Evolutionary conservation across 2,888 invertebrate genomes (phyloP).

Genomic region (Morpho deidamia): DNA sequence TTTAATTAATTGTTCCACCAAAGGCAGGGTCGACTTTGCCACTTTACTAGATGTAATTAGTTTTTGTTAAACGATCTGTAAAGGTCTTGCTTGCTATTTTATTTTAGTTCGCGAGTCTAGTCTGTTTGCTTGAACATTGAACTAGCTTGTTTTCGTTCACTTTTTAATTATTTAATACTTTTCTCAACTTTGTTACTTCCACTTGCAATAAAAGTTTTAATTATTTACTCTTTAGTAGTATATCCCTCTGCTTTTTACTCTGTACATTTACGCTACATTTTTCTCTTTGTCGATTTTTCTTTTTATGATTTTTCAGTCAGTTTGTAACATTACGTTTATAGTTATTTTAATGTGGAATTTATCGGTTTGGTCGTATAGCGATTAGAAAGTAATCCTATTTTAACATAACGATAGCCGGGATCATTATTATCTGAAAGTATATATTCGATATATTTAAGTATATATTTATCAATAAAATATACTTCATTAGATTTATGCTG

Average conservation of each 20-base stretch:
- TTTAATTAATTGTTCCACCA: constrained; percentile 32
- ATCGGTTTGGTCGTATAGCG: no score
- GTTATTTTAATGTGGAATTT: no score
- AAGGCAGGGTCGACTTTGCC: constrained; percentile 25
- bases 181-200: not conserved
- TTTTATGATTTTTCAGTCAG: no score
- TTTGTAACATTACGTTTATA: no score
- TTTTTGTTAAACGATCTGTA: constrained; percentile 24
- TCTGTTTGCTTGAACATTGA: constrained; percentile 9
- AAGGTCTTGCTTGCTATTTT: constrained; percentile 16
- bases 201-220: constrained; percentile 4
- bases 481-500: no score
- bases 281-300: no score
- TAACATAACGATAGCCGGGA: no score
- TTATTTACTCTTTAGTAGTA: not conserved
- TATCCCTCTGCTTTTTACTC: not conserved
- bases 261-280: not conserved
- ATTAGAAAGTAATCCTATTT: no score
- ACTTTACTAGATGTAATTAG: constrained; percentile 36
- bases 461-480: no score
- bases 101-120: constrained; percentile 6
- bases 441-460: no score
- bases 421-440: no score
- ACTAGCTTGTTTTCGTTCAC: not conserved
- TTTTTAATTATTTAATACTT: constrained; percentile 3